These are phyloP conservation scores for Euwallacea similis DNA, from an alignment of 1,140 invertebrate species.

Conservation along the genomic window DNA sequence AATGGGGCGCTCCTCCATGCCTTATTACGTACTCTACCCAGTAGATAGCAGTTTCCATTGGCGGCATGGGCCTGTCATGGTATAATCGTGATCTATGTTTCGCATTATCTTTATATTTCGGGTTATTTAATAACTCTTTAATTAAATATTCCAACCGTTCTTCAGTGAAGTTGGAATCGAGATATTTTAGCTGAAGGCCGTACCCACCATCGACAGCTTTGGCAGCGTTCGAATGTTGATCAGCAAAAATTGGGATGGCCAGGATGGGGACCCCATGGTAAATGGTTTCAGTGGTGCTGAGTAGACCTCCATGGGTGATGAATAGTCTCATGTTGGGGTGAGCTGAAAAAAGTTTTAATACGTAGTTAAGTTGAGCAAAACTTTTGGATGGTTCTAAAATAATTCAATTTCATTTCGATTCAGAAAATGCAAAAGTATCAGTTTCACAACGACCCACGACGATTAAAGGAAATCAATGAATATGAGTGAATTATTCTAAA, in stretches of 20 bases:
- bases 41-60: conserved; percentile 61
- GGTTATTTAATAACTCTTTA: conserved; percentile 24
- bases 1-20: conserved; percentile 65
- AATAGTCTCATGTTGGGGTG: conserved; percentile 38
- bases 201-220: conserved; percentile 55
- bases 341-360: conserved; percentile 12
- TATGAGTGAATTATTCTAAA: too few relatives aligned
- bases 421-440: too few relatives aligned
- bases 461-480: too few relatives aligned
- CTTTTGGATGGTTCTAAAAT: too few relatives aligned
- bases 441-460: too few relatives aligned
- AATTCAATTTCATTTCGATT: too few relatives aligned
- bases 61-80: conserved; percentile 32
- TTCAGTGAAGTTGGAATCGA: conserved; percentile 12
- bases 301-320: conserved; percentile 56
- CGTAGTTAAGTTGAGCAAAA: too few relatives aligned
- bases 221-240: conserved; percentile 63
- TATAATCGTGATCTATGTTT: conserved; percentile 23
- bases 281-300: conserved; percentile 70
- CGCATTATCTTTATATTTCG: conserved; percentile 33
- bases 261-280: conserved; percentile 71
- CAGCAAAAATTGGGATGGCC: conserved; percentile 68
- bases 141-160: conserved; percentile 15
- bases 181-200: conserved; percentile 46
- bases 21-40: conserved; percentile 70